These are phyloP conservation scores for Microctenopoma lineatum DNA, from an alignment of 2,797 vertebrate species.

Conservation along the genomic window DNA sequence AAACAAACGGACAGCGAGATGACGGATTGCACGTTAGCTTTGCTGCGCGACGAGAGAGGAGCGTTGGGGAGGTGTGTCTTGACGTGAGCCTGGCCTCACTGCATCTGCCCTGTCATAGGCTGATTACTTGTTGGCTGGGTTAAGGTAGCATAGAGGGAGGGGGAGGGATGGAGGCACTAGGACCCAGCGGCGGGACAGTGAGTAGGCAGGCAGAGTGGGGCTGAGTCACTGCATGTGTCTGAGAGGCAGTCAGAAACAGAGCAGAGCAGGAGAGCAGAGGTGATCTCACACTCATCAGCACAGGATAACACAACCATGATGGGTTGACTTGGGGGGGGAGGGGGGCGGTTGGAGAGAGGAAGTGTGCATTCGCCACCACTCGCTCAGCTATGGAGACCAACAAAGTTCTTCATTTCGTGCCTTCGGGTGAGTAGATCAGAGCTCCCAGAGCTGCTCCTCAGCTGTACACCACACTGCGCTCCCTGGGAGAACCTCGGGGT, in stretches of 20 bases:
- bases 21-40: slow-evolving; percentile 33
- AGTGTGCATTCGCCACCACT: slow-evolving; percentile 71
- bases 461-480: slow-evolving; percentile 60
- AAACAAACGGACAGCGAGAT: slow-evolving; percentile 2
- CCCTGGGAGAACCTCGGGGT: slow-evolving; percentile 76
- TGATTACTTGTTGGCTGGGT: slow-evolving; percentile 43
- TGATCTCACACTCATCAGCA: slow-evolving; percentile 84
- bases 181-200: slow-evolving; percentile 76
- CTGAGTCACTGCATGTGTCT: slow-evolving; percentile 89
- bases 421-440: slow-evolving; percentile 83
- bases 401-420: slow-evolving; percentile 90
- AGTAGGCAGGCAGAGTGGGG: slow-evolving; percentile 77
- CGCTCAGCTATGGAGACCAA: slow-evolving; percentile 84
- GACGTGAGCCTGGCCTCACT: slow-evolving; percentile 21
- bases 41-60: slow-evolving; percentile 17
- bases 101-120: slow-evolving; percentile 46
- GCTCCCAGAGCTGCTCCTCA: slow-evolving; percentile 60
- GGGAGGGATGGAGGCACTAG: slow-evolving; percentile 72
- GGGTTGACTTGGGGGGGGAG: slow-evolving; percentile 82
- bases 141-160: neutral
- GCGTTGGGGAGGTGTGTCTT: slow-evolving; percentile 56
- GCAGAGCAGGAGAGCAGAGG: slow-evolving; percentile 79
- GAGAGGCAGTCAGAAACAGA: slow-evolving; percentile 78
- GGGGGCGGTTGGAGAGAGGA: slow-evolving; percentile 70
- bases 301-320: slow-evolving; percentile 87